Evolutionary conservation across 2,113 vertebrate species (phyloP).

Genomic region (Podiceps cristatus): DNA sequence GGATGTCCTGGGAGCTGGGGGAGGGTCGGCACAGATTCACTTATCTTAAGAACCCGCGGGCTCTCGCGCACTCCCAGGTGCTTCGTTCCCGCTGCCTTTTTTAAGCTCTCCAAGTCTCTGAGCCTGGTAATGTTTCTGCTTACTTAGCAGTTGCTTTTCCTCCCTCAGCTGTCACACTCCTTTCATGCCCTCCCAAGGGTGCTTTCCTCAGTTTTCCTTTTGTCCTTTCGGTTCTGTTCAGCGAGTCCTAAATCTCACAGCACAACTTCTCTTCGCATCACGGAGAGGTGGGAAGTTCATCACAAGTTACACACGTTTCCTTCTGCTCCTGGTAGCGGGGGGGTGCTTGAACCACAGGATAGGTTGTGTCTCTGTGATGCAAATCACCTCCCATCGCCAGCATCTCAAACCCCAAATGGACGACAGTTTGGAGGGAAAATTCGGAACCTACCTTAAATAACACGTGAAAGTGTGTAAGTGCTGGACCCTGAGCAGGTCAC

Average conservation of each 20-base stretch:
- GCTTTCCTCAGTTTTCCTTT: slow-evolving; percentile 44
- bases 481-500: neutral
- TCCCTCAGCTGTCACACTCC: slow-evolving; percentile 42
- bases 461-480: neutral
- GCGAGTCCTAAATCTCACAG: neutral
- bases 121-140: slow-evolving; percentile 2
- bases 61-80: neutral
- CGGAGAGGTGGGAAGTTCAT: neutral
- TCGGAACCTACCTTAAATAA: neutral
- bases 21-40: neutral
- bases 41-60: neutral
- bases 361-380: neutral
- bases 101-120: neutral
- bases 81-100: neutral
- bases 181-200: slow-evolving; percentile 12
- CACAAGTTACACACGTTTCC: neutral
- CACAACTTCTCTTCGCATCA: neutral
- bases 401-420: neutral
- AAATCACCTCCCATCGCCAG: neutral
- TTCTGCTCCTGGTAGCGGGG: neutral
- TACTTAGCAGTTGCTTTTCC: slow-evolving; percentile 48
- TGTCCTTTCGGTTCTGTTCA: slow-evolving; percentile 21
- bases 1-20: neutral
- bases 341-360: neutral
- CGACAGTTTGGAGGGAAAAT: neutral